These are phyloP conservation scores for Holothuria scabra DNA, from an alignment of 53 echinoderm and acorn worm species.

Conservation along the genomic window DNA sequence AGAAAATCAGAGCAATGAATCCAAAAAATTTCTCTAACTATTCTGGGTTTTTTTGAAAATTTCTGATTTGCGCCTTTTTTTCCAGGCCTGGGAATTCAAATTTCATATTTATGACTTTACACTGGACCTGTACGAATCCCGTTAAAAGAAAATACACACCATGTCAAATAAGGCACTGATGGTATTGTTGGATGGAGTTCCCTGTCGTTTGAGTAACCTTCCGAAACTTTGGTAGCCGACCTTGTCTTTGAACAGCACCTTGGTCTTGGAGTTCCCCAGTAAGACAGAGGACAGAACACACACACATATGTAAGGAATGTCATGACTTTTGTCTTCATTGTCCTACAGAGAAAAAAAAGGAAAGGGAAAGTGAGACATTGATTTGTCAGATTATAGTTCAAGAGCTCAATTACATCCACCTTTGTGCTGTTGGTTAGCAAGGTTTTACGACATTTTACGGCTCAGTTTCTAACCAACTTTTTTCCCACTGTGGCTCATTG, in stretches of 20 bases:
- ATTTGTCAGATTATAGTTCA: too few relatives aligned
- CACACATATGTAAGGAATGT: constrained; percentile 80
- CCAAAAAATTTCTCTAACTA: too few relatives aligned
- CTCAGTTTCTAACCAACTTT: too few relatives aligned
- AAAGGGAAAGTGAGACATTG: not conserved
- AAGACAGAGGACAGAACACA: constrained; percentile 80
- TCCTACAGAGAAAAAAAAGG: constrained; percentile 59
- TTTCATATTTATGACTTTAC: too few relatives aligned
- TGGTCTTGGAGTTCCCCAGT: constrained; percentile 74
- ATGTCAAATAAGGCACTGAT: constrained; percentile 87
- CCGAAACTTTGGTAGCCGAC: constrained; percentile 84
- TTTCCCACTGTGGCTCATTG: too few relatives aligned
- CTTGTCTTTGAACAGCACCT: constrained; percentile 84
- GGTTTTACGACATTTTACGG: too few relatives aligned
- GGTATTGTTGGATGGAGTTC: constrained; percentile 80
- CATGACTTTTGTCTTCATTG: constrained; percentile 69
- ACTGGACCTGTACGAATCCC: constrained; percentile 71
- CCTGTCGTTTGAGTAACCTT: constrained; percentile 67
- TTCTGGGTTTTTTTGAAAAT: too few relatives aligned
- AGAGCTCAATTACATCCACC: too few relatives aligned
- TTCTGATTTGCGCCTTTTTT: too few relatives aligned
- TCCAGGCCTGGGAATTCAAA: too few relatives aligned
- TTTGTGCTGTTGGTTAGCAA: too few relatives aligned
- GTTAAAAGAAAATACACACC: constrained; percentile 65
- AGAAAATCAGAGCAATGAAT: too few relatives aligned